Conservation (phyloP, 2,888 invertebrate genomes). For the Pammene aurita region DNA sequence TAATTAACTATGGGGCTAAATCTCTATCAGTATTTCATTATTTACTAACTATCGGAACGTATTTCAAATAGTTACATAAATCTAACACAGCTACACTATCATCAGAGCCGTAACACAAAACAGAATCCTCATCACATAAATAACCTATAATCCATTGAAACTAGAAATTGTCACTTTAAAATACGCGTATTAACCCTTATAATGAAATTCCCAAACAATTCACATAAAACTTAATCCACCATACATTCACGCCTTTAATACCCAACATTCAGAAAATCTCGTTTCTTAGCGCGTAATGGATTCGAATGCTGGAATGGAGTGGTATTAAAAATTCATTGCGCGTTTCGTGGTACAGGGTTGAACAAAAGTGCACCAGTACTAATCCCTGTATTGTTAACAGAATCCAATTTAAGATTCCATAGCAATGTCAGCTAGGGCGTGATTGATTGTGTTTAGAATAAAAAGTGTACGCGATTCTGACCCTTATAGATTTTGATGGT, state of each 20-base stretch:
- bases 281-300: slow-evolving; percentile 47
- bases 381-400: slow-evolving; percentile 79
- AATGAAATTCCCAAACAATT: slow-evolving; percentile 36
- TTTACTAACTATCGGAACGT: background rate
- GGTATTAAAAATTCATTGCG: slow-evolving; percentile 38
- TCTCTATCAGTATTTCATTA: too few relatives aligned
- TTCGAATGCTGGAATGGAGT: slow-evolving; percentile 38
- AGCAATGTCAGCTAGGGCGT: slow-evolving; percentile 73
- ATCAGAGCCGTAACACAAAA: slow-evolving; percentile 39
- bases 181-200: slow-evolving; percentile 54
- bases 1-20: too few relatives aligned
- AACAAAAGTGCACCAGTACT: slow-evolving; percentile 69
- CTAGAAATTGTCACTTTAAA: slow-evolving; percentile 64
- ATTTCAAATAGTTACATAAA: background rate
- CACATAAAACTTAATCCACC: slow-evolving; percentile 29
- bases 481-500: slow-evolving; percentile 40
- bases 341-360: slow-evolving; percentile 53
- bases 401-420: slow-evolving; percentile 81
- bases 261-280: background rate
- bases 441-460: slow-evolving; percentile 77
- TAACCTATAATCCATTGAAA: slow-evolving; percentile 69
- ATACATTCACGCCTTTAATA: slow-evolving; percentile 50
- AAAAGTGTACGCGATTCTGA: slow-evolving; percentile 53
- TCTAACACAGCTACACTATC: background rate
- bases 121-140: slow-evolving; percentile 67